Evolutionary conservation across 2,797 vertebrate genomes (phyloP).

Genomic region (Erethizon dorsatum): DNA sequence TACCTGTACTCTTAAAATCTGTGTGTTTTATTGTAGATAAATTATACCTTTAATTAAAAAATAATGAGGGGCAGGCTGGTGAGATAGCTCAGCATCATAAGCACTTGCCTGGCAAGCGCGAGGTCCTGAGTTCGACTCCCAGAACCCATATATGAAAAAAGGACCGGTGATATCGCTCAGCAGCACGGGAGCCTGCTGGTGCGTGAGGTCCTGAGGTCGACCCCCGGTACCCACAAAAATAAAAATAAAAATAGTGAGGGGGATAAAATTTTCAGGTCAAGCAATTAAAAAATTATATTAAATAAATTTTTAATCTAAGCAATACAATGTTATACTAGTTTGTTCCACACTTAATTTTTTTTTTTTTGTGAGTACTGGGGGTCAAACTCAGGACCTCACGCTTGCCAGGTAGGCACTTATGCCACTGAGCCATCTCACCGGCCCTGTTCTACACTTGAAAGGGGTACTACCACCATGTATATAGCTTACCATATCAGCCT

Average conservation of each 20-base stretch:
- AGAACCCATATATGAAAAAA: no score
- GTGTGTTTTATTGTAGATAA: background rate
- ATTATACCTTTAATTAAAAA: background rate
- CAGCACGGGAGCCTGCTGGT: no score
- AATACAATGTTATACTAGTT: background rate
- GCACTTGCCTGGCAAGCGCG: no score
- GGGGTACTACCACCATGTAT: background rate
- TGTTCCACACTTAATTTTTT: background rate
- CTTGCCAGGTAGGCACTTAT: no score
- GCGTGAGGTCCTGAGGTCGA: no score
- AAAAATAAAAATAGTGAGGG: background rate
- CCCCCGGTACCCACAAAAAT: no score
- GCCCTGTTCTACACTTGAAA: background rate
- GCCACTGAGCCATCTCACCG: no score
- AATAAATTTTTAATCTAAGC: constrained; percentile 16
- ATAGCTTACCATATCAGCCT: background rate
- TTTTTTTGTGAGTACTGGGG: background rate
- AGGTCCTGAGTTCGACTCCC: no score
- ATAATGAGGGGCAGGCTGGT: background rate
- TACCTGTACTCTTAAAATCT: constrained; percentile 21
- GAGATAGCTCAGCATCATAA: no score
- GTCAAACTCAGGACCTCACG: no score
- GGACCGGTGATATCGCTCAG: no score
- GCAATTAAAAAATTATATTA: constrained; percentile 12
- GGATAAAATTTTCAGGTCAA: background rate